These are phyloP conservation scores for Liolophura sinensis DNA, from an alignment of 1,140 invertebrate genomes.

Conservation along the genomic window DNA sequence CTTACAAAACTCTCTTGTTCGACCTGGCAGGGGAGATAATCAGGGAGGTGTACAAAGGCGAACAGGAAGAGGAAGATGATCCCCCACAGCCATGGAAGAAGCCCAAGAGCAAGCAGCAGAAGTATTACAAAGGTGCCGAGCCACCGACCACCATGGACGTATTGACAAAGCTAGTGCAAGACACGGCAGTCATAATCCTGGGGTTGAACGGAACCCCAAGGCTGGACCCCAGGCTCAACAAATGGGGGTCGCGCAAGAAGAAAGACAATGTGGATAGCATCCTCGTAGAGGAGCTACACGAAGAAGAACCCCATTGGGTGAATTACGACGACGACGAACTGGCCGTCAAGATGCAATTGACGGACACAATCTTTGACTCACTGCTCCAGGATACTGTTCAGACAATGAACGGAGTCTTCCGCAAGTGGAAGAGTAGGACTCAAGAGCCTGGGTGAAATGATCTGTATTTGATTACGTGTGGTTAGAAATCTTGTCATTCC, in stretches of 20 bases:
- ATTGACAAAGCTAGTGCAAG: conserved; percentile 43
- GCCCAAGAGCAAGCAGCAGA: conserved; percentile 38
- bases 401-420: conserved; percentile 44
- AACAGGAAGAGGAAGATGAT: conserved; percentile 32
- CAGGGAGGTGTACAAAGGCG: conserved; percentile 55
- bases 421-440: conserved; percentile 22
- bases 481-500: too few relatives aligned
- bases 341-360: conserved; percentile 70
- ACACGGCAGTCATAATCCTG: conserved; percentile 58
- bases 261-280: conserved; percentile 74
- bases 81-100: conserved; percentile 64
- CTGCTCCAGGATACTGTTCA: conserved; percentile 67
- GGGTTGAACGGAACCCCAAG: conserved; percentile 65
- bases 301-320: conserved; percentile 73
- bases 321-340: conserved; percentile 73
- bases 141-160: conserved; percentile 42
- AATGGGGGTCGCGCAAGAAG: conserved; percentile 71
- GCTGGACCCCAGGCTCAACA: conserved; percentile 65
- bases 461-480: too few relatives aligned
- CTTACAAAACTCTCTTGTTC: conserved; percentile 64
- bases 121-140: conserved; percentile 35
- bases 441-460: conserved; percentile 5
- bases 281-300: conserved; percentile 69
- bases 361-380: conserved; percentile 67
- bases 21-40: conserved; percentile 70